A percentile compares a stretch with the other conserved stretches of the same genome.
Evolutionary conservation across 2,113 vertebrate genomes (phyloP).

Genomic region (Anser brachyrhynchus): DNA sequence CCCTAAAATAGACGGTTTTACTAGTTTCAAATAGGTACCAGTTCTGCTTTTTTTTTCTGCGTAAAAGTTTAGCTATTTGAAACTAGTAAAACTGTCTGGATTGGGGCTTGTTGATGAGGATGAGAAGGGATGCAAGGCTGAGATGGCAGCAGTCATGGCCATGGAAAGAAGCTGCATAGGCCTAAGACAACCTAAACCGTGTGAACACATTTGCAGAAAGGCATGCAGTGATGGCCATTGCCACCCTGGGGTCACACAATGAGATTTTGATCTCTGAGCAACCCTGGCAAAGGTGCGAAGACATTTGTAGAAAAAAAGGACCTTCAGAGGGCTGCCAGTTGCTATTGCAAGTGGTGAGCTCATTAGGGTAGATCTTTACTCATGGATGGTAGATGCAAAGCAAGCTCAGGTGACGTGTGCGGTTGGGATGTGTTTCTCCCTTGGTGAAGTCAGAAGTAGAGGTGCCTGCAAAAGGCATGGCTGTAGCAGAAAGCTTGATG

Average conservation of each 20-base stretch:
- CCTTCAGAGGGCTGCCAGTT: neutral
- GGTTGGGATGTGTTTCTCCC: fast-evolving
- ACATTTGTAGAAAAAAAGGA: neutral
- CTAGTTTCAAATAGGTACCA: no score
- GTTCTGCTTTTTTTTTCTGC: no score
- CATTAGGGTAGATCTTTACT: fast-evolving
- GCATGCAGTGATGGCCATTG: no score
- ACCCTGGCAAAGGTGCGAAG: neutral
- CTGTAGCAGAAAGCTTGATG: neutral
- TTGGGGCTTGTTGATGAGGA: neutral
- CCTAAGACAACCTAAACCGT: neutral
- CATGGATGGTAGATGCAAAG: neutral
- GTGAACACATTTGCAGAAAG: neutral
- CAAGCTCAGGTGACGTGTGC: fast-evolving
- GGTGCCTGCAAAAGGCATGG: neutral
- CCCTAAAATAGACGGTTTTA: no score
- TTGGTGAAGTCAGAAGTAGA: neutral
- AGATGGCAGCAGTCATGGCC: neutral
- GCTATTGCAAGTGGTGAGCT: neutral
- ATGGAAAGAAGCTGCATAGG: neutral
- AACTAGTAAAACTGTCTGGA: neutral
- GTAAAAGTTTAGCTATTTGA: neutral
- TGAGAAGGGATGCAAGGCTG: neutral
- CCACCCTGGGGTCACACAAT: neutral
- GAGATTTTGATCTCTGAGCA: neutral